phyloP scores from a whole-genome alignment of 2,888 invertebrate genomes.

The Diogma glabrata region DNA sequence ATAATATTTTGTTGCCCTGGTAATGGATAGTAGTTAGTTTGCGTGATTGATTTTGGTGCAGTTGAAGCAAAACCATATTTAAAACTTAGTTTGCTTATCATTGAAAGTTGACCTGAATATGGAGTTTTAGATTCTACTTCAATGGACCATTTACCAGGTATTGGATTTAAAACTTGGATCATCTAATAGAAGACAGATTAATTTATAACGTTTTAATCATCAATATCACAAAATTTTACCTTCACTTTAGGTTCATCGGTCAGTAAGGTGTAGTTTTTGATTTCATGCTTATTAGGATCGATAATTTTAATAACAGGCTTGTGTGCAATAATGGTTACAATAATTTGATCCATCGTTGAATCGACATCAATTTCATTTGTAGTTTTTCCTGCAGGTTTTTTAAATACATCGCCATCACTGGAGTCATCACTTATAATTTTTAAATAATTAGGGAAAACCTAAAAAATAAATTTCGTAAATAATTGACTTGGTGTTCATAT shows the following conservation, averaged over 20 bases:
- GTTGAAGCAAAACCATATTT: neutral
- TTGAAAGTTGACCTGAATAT: neutral
- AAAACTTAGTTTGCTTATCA: neutral
- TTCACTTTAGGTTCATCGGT: neutral
- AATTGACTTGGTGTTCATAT: too few species aligned
- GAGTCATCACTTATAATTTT: neutral
- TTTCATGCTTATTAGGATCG: neutral
- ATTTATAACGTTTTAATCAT: too few species aligned
- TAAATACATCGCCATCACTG: neutral
- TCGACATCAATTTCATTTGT: neutral
- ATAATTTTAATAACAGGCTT: neutral
- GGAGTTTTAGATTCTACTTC: neutral
- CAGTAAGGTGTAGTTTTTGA: neutral
- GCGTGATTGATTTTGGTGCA: neutral
- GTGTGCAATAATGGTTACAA: neutral
- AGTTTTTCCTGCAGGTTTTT: neutral
- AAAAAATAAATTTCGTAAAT: too few species aligned
- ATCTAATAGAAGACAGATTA: too few species aligned
- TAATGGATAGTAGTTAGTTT: neutral
- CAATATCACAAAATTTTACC: too few species aligned
- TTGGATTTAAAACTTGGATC: neutral
- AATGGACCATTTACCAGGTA: neutral
- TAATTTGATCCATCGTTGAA: conserved; percentile 1
- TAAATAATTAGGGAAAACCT: neutral
- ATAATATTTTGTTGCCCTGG: neutral